A percentile compares a stretch with the other conserved stretches of the same genome.
Conservation (phyloP, 2,797 vertebrate genomes). For the Poeciliopsis infans region DNA sequence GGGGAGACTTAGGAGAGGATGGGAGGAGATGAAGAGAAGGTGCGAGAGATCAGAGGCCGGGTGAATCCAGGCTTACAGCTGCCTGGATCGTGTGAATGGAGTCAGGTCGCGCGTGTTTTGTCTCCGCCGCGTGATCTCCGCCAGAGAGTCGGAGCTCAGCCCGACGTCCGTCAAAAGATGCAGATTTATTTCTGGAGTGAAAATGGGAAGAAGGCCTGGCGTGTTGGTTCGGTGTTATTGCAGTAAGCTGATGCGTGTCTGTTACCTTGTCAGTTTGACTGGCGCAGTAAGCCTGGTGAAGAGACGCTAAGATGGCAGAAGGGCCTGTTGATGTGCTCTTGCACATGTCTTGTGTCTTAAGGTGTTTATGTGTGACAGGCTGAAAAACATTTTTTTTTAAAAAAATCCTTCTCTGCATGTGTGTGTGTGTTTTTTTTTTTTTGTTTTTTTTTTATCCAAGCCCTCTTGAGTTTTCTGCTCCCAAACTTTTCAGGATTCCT, state of each 20-base stretch:
- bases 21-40: conserved; percentile 65
- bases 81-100: conserved; percentile 48
- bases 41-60: conserved; percentile 66
- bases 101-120: conserved; percentile 23
- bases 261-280: conserved; percentile 56
- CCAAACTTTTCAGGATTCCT: conserved; percentile 20
- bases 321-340: conserved; percentile 14
- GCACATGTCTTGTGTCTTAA: conserved; percentile 8
- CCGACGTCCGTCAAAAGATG: conserved; percentile 41
- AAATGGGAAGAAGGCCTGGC: conserved; percentile 58
- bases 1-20: conserved; percentile 67
- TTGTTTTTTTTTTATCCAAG: neutral
- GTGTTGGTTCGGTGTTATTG: conserved; percentile 62
- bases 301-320: conserved; percentile 73
- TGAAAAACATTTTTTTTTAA: neutral
- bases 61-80: conserved; percentile 70
- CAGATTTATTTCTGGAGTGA: conserved; percentile 56
- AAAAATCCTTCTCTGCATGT: neutral
- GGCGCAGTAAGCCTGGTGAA: conserved; percentile 55
- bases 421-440: too few relatives aligned
- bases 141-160: conserved; percentile 45
- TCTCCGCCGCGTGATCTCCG: conserved; percentile 42
- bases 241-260: conserved; percentile 71
- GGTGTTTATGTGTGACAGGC: conserved; percentile 21
- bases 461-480: conserved; percentile 31